Evolutionary conservation across 2,113 vertebrate genomes (phyloP).

Genomic region (zebrafish (Danio rerio)): DNA sequence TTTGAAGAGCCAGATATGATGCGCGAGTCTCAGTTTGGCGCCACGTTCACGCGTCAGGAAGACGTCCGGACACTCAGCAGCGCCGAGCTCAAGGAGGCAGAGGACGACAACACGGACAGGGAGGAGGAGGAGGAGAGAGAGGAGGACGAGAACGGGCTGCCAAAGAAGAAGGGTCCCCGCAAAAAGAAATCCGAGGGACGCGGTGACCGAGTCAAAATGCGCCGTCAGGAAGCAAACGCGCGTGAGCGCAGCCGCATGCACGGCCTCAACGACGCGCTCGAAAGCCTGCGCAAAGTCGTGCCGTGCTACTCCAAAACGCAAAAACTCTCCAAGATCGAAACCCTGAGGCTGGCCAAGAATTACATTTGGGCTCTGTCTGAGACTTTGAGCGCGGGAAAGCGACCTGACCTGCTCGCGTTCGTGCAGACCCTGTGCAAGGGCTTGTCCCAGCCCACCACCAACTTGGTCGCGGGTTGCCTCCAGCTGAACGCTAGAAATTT

Average conservation of each 20-base stretch:
- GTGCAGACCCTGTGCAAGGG: constrained; percentile 99
- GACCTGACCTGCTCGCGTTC: constrained; percentile 95
- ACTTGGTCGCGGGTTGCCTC: constrained; percentile 98
- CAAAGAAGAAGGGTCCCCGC: constrained; percentile 87
- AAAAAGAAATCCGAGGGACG: constrained; percentile 93
- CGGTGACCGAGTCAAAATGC: constrained; percentile 87
- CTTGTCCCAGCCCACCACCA: constrained; percentile 98
- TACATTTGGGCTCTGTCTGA: constrained; percentile 99
- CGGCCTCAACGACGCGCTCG: constrained; percentile 92
- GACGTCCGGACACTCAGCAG: background rate
- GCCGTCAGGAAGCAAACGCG: constrained; percentile 93
- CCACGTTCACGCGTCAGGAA: constrained; percentile 7
- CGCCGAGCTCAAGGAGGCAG: constrained; percentile 80
- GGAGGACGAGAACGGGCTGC: constrained; percentile 86
- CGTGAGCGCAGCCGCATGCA: constrained; percentile 96
- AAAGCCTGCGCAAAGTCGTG: constrained; percentile 98
- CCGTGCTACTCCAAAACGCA: constrained; percentile 99
- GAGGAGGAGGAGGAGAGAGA: constrained; percentile 81
- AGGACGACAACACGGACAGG: constrained; percentile 88
- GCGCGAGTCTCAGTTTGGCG: constrained; percentile 90
- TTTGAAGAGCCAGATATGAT: constrained; percentile 94
- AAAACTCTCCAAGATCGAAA: constrained; percentile 99
- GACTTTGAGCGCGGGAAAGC: constrained; percentile 94
- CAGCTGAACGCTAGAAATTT: constrained; percentile 97
- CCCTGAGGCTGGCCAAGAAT: constrained; percentile 95